Conservation (phyloP, 2,113 vertebrate genomes). For the Heptranchias perlo region DNA sequence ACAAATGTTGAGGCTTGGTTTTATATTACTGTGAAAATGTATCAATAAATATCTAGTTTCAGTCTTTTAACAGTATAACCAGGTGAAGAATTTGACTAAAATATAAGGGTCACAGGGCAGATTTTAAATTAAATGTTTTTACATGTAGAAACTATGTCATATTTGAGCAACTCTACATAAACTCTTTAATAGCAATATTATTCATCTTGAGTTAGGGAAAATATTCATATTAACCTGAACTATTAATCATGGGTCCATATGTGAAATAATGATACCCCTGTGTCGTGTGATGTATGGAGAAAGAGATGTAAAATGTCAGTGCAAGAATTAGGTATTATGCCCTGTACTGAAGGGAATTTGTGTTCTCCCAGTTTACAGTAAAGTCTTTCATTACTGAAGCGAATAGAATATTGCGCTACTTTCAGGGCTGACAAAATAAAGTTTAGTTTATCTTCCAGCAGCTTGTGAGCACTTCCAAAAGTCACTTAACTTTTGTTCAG, state of each 20-base stretch:
- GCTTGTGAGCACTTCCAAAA: not conserved
- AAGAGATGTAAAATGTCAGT: constrained; percentile 3
- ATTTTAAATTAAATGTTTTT: constrained; percentile 12
- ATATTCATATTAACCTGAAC: not conserved
- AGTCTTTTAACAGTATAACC: not conserved
- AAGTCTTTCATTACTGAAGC: constrained; percentile 1
- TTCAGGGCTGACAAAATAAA: not conserved
- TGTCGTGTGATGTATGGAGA: constrained; percentile 10
- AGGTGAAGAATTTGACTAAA: not conserved
- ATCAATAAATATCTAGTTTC: not conserved
- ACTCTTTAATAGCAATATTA: not conserved
- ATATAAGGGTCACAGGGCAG: not conserved
- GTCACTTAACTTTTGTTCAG: too few species aligned
- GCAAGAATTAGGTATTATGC: not conserved
- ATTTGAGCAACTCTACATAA: not conserved
- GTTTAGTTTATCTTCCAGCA: not conserved
- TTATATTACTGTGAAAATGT: not conserved
- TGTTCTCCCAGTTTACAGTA: not conserved
- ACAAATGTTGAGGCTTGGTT: not conserved
- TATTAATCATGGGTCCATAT: constrained; percentile 19
- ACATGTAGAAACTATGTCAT: not conserved
- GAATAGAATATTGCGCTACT: not conserved
- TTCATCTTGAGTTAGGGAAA: not conserved
- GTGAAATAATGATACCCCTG: constrained; percentile 20
- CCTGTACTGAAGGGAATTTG: not conserved